Evolutionary conservation across 2,113 vertebrate genomes (phyloP).

Genomic region (Lycocorax pyrrhopterus): DNA sequence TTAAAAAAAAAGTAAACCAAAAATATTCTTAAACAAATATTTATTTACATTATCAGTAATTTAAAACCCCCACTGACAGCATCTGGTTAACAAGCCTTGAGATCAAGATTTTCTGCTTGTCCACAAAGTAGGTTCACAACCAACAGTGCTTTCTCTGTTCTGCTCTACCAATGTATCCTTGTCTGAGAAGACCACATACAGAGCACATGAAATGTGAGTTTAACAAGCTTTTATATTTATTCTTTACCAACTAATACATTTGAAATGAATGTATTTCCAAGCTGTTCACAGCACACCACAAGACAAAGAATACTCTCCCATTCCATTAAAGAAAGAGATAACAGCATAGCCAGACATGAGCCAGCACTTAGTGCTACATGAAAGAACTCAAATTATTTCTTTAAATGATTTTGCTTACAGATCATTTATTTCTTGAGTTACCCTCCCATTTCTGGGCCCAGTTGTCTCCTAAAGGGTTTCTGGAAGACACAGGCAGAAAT

Average conservation of each 20-base stretch:
- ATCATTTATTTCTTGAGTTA: not conserved
- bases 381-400: not conserved
- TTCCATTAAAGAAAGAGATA: not conserved
- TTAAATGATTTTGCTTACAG: not conserved
- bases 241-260: not conserved
- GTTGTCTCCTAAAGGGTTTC: not conserved
- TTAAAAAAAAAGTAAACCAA: not conserved
- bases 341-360: not conserved
- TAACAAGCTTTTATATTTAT: not conserved
- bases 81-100: not conserved
- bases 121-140: not conserved
- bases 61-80: not conserved
- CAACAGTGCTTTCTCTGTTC: not conserved
- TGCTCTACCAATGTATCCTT: not conserved
- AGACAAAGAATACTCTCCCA: not conserved
- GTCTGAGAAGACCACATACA: not conserved
- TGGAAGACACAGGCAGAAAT: not conserved
- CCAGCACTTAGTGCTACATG: not conserved
- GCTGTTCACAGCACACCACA: not conserved
- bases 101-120: constrained; percentile 2
- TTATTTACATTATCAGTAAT: not conserved
- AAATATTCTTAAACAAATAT: not conserved
- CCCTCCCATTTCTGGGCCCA: not conserved
- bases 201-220: not conserved
- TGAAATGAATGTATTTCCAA: not conserved